Evolutionary conservation across 2,888 invertebrate genomes (phyloP).

Genomic region (Mamestra brassicae): DNA sequence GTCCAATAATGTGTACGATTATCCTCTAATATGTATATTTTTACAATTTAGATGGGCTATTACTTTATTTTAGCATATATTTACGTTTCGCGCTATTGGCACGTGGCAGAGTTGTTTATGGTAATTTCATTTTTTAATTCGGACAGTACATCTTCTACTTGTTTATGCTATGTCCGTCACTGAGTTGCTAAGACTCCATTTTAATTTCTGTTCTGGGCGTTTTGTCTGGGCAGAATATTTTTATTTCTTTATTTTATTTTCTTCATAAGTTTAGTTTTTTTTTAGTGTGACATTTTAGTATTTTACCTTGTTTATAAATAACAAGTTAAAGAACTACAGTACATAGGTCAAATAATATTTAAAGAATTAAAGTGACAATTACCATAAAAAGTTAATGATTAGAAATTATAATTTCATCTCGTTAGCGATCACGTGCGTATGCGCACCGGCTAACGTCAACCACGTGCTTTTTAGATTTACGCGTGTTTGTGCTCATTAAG

Average conservation of each 20-base stretch:
- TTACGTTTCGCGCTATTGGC: conserved; percentile 19
- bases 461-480: conserved; percentile 19
- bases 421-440: conserved; percentile 32
- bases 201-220: background rate
- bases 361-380: too few species aligned
- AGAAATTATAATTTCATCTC: conserved; percentile 41
- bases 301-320: background rate
- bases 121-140: conserved; percentile 16
- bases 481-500: conserved; percentile 4
- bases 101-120: conserved; percentile 41
- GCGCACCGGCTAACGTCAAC: conserved; percentile 29
- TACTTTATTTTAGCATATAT: conserved; percentile 51
- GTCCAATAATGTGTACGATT: conserved; percentile 55
- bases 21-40: conserved; percentile 54
- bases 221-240: background rate
- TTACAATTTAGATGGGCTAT: conserved; percentile 50
- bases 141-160: conserved; percentile 26
- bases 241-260: background rate
- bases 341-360: too few species aligned
- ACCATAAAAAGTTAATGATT: conserved; percentile 33
- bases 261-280: background rate
- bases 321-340: conserved; percentile 2
- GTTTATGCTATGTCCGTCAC: conserved; percentile 3
- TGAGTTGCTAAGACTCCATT: background rate
- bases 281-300: background rate